Evolutionary conservation across 2,113 vertebrate species (phyloP).

Genomic region (Trichechus manatus): DNA sequence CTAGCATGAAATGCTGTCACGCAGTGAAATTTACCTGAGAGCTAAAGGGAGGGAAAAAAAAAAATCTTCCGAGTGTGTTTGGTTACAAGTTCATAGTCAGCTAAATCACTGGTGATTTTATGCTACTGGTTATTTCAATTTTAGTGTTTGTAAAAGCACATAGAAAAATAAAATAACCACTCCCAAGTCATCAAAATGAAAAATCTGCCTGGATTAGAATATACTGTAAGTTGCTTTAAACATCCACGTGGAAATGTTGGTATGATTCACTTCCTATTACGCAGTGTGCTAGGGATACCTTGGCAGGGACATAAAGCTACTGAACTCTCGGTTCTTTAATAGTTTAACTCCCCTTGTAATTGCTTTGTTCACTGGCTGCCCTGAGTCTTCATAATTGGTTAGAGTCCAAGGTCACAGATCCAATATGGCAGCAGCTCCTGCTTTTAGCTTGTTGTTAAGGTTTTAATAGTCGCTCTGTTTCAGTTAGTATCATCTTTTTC

Average conservation of each 20-base stretch:
- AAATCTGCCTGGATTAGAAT: constrained; percentile 82
- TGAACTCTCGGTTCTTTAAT: constrained; percentile 82
- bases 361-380: constrained; percentile 84
- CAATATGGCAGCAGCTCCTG: constrained; percentile 72
- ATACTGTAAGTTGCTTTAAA: constrained; percentile 79
- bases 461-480: constrained; percentile 72
- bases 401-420: constrained; percentile 83
- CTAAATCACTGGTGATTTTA: constrained; percentile 87
- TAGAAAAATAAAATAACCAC: constrained; percentile 85
- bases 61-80: constrained; percentile 78
- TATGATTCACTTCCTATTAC: constrained; percentile 73
- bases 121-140: constrained; percentile 87
- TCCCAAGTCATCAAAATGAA: constrained; percentile 84
- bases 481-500: constrained; percentile 62
- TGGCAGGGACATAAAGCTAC: constrained; percentile 77
- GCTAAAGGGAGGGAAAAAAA: constrained; percentile 72
- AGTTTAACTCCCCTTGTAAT: constrained; percentile 83
- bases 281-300: constrained; percentile 67
- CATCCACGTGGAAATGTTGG: constrained; percentile 73
- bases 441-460: constrained; percentile 80
- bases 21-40: constrained; percentile 87
- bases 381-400: constrained; percentile 84
- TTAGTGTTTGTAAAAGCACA: constrained; percentile 87
- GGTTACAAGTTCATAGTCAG: constrained; percentile 84
- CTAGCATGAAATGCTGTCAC: constrained; percentile 81